These are phyloP conservation scores for Microdon myrmicae DNA, from an alignment of 2,888 invertebrate species.

Conservation along the genomic window DNA sequence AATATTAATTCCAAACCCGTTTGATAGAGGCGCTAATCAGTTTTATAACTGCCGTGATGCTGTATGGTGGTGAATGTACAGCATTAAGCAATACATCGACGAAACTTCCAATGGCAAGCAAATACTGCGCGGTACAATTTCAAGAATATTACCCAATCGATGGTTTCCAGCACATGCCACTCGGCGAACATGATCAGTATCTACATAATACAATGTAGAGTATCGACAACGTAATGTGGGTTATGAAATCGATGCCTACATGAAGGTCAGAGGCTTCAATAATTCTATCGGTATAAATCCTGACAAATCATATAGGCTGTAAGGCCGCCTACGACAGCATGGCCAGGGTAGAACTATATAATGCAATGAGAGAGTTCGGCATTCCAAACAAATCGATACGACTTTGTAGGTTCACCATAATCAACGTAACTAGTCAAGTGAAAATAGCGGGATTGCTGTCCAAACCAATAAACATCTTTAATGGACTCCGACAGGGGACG, in stretches of 20 bases:
- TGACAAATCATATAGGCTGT: too few relatives aligned
- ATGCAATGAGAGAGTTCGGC: too few relatives aligned
- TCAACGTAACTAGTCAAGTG: too few relatives aligned
- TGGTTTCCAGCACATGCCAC: conserved; percentile 76
- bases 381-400: too few relatives aligned
- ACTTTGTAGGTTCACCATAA: too few relatives aligned
- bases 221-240: conserved; percentile 97
- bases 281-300: conserved; percentile 90
- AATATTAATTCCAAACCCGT: conserved; percentile 93
- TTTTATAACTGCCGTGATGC: conserved; percentile 97
- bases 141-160: conserved; percentile 90
- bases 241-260: conserved; percentile 89
- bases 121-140: conserved; percentile 82
- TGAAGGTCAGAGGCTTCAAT: conserved; percentile 95
- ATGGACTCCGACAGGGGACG: too few relatives aligned
- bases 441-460: too few relatives aligned
- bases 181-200: conserved; percentile 74
- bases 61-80: conserved; percentile 98
- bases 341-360: too few relatives aligned
- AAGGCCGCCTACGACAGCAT: too few relatives aligned
- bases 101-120: conserved; percentile 80
- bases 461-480: too few relatives aligned
- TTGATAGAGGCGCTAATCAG: conserved; percentile 88
- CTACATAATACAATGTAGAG: conserved; percentile 88
- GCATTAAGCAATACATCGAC: conserved; percentile 83